These are phyloP conservation scores for Temnothorax unifasciatus DNA, from an alignment of 2,888 invertebrate species.

Conservation along the genomic window DNA sequence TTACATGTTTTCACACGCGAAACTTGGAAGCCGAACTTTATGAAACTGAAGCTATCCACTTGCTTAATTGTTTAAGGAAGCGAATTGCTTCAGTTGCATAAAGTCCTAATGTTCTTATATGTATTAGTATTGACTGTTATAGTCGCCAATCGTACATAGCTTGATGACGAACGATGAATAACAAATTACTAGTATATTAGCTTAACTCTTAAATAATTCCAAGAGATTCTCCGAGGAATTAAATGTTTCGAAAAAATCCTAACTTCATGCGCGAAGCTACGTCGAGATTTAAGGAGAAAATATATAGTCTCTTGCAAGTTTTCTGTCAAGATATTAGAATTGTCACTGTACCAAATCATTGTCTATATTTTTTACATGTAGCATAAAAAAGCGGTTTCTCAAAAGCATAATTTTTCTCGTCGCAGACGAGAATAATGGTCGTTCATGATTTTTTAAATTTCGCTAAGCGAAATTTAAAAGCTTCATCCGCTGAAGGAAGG, in stretches of 20 bases:
- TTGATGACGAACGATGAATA: background rate
- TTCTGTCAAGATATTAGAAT: background rate
- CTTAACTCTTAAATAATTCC: background rate
- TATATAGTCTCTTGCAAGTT: background rate
- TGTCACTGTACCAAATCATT: background rate
- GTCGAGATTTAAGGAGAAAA: slow-evolving; percentile 18
- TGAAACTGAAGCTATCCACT: background rate
- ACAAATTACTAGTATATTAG: background rate
- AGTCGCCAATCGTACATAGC: background rate
- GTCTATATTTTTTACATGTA: background rate
- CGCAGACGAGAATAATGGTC: background rate
- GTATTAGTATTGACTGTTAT: background rate
- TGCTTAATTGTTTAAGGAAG: background rate
- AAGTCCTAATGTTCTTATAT: background rate
- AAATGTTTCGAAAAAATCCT: background rate
- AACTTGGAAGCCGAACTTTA: background rate
- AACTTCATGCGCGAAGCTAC: background rate
- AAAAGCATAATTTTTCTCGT: background rate
- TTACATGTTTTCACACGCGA: background rate
- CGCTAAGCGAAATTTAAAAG: slow-evolving; percentile 9
- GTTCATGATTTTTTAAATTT: background rate
- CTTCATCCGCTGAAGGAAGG: background rate
- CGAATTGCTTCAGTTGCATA: background rate
- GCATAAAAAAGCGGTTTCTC: background rate
- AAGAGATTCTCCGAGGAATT: slow-evolving; percentile 2